A percentile compares a stretch with the other conserved stretches of the same genome.
phyloP scores from a whole-genome alignment of 2,113 vertebrate species.

The Alaudala cheleensis region DNA sequence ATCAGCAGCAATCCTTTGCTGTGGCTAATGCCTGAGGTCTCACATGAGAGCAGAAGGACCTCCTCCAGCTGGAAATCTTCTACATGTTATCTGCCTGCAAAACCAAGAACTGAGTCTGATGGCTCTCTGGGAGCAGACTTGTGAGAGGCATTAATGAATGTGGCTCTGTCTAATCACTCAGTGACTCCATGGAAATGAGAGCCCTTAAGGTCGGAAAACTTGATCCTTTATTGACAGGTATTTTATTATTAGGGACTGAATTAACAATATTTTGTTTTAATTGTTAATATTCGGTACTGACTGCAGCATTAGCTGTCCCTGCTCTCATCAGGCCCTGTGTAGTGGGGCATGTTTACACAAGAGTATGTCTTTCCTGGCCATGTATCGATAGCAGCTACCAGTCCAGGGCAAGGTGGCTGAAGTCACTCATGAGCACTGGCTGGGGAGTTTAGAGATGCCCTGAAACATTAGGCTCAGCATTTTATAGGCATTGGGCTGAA shows the following conservation, averaged over 20 bases:
- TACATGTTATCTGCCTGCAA: neutral
- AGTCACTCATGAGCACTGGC: neutral
- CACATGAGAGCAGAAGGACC: neutral
- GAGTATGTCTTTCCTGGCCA: accelerated
- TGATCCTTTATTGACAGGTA: neutral
- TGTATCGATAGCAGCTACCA: neutral
- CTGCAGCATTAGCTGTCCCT: neutral
- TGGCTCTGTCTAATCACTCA: neutral
- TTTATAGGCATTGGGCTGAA: neutral
- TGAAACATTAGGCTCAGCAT: constrained; percentile 18
- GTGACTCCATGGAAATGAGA: neutral
- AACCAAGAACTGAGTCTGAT: neutral
- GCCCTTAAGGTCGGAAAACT: neutral
- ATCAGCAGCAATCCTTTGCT: neutral
- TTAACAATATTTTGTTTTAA: neutral
- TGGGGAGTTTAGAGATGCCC: neutral
- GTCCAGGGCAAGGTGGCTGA: neutral
- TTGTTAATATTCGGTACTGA: neutral
- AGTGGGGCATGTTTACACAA: neutral
- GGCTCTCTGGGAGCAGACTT: neutral
- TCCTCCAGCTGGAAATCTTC: neutral
- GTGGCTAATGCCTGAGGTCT: neutral
- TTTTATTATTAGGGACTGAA: neutral
- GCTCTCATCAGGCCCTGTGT: neutral
- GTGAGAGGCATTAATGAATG: neutral